Percentiles rank a stretch among this genome's conserved stretches.
These are phyloP conservation scores for Ranitomeya variabilis DNA, from an alignment of 2,113 vertebrate genomes.

Conservation along the genomic window DNA sequence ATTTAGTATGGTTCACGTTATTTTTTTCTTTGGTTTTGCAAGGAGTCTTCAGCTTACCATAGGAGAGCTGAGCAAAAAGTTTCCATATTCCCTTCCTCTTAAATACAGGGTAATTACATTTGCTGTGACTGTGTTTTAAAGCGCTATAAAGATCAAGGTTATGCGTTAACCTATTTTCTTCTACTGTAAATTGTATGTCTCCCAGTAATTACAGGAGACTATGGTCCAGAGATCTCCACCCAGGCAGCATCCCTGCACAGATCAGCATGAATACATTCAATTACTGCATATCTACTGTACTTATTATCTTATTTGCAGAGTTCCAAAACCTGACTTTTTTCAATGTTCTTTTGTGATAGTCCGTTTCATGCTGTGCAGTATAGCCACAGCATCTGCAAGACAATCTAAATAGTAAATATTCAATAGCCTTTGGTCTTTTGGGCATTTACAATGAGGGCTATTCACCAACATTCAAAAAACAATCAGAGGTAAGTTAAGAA, in stretches of 20 bases:
- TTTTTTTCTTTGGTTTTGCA: conserved; percentile 3
- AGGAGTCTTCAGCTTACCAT: not conserved
- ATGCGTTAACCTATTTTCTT: conserved; percentile 18
- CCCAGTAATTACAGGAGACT: conserved; percentile 32
- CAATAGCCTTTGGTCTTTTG: conserved; percentile 19
- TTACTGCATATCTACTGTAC: not conserved
- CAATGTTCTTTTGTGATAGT: conserved; percentile 19
- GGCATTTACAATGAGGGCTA: conserved; percentile 38
- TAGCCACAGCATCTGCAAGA: not conserved
- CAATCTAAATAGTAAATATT: conserved; percentile 15
- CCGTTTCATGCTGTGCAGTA: conserved; percentile 36
- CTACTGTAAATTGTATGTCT: conserved; percentile 46
- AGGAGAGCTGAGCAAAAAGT: not conserved
- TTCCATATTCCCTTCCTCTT: conserved; percentile 2
- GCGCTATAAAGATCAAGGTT: conserved; percentile 44
- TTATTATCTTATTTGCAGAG: not conserved
- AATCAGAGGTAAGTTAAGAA: conserved; percentile 36
- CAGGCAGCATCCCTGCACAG: not conserved
- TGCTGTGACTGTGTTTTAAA: not conserved
- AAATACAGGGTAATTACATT: conserved; percentile 39
- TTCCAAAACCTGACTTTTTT: not conserved
- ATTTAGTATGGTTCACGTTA: not conserved
- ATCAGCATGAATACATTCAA: not conserved
- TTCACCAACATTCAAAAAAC: conserved; percentile 18
- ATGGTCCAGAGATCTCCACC: not conserved